Percentiles rank a stretch among this genome's conserved stretches.
Evolutionary conservation across 2,797 vertebrate genomes (phyloP).

Genomic region (Esox lucius): DNA sequence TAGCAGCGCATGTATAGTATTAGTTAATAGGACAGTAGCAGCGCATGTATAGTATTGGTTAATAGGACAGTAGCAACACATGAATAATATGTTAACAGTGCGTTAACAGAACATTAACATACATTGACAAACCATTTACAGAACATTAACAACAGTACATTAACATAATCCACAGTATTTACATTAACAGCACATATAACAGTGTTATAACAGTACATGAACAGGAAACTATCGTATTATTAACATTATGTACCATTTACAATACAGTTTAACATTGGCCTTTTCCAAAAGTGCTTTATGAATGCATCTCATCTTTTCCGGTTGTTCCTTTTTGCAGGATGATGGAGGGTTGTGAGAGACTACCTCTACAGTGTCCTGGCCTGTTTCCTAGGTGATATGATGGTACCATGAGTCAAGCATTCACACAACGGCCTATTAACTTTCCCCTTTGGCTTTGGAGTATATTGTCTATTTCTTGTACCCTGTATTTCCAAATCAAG

Average conservation of each 20-base stretch:
- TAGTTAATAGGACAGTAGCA: no score
- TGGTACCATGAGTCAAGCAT: background rate
- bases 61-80: background rate
- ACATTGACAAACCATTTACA: no score
- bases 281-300: slow-evolving; percentile 5
- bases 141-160: no score
- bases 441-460: background rate
- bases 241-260: background rate
- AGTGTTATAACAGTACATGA: no score
- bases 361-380: background rate
- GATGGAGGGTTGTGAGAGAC: slow-evolving; percentile 64
- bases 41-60: no score
- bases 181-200: no score
- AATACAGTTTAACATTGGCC: background rate
- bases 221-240: background rate
- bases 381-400: background rate
- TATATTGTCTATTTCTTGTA: background rate
- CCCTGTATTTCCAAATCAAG: background rate
- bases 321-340: slow-evolving; percentile 56
- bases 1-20: no score
- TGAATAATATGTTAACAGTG: no score
- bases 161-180: no score
- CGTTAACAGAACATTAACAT: background rate
- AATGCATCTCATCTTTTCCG: slow-evolving; percentile 32
- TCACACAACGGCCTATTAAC: background rate